Evolutionary conservation across 2,888 invertebrate species (phyloP), one percentile per base, ranked within the genome.

Genomic region (Resseliella maxima): DNA sequence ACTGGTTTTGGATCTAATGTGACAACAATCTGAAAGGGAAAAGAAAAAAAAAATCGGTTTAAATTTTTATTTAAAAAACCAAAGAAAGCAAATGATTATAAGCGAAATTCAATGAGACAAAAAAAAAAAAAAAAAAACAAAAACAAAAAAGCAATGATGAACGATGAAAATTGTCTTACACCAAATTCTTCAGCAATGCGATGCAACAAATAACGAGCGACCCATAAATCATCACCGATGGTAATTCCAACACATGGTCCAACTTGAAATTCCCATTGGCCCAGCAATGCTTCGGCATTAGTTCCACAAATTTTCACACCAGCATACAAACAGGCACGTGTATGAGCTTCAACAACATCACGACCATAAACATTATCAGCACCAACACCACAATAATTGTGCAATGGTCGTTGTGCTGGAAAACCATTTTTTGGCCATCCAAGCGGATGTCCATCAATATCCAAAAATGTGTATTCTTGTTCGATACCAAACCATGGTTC

Each of bases 301-400:
- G 96, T 97, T 86, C 99, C 99, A 64, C 96, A 93, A 88, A 99
- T 95, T 87, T 96, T 96, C 86, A 99, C 94, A 85, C 99, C 99
- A 87, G 99, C 97, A 90, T 96, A 99, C 85, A 99, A 92, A 90
- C 99, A 99, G 87, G 98, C 96, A 87, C 95, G 93, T 92, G 99
- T 99, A 90, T 99, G 99, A 18, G 98, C 96, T 90, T 99, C 98
- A 41, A 99, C 98, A 87, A 99, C 95, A 90, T 99, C 98, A 86
- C 99, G 94, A 18, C 98, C 99, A 91, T 96, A 98, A 10, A 98
- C 59, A 91, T 96, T 97, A 91, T 97, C 95, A 86, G 98, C 97
- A 8, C 99, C 99, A 10, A 99, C 98, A 85, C 99, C 99, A 90
- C 99, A 99, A 91, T 99, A 99, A 92, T 99, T 99, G 0, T 99